Evolutionary conservation across 1,140 invertebrate genomes (phyloP), one percentile per base, ranked within the genome.

Genomic region (Cotesia typhae): DNA sequence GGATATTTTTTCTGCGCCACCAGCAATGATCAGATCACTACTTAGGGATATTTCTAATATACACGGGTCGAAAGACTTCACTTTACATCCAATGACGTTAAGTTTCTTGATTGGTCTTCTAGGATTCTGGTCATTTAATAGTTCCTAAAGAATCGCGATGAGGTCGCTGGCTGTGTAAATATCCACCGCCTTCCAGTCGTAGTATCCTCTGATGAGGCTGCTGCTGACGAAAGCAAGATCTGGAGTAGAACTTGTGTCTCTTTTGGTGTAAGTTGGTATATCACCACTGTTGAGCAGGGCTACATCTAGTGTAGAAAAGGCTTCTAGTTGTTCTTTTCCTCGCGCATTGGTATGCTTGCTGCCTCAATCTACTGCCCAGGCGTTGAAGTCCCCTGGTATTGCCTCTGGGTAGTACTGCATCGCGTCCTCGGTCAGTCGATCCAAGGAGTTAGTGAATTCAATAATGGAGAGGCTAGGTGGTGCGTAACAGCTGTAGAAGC

Each of bases 131-230:
- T 64, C 55, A 14, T 3, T 5, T n/a, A 6, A 41, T 17, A 73
- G 36, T 52, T 69, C 55, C 38, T 65, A 73, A 0, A 68, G 57
- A 6, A 74, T 72, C n/a, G 70, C 72, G 3, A 51, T 53, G 53
- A 74, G 75, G 68, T 78, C 72, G 51, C 76, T 74, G 38, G 61
- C 63, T 1, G 67, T 73, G 37, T 72, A 72, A 38, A 7, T 35
- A n/a, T 73, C 41, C n/a, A 14, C 35, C 6, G 64, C 64, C n/a
- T 35, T 41, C 69, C 66, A 73, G 28, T 7, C 35, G 28, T 9
- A 53, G 52, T 47, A 41, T 70, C 68, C 20, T n/a, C 63, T 67
- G 10, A n/a, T 12, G 4, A 70, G 38, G 53, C 67, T 57, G 14
- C 67, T 64, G 52, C 67, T 74, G 12, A 70, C 14, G 36, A 75